Evolutionary conservation across 2,113 vertebrate species (phyloP).

Genomic region (Podarcis muralis): DNA sequence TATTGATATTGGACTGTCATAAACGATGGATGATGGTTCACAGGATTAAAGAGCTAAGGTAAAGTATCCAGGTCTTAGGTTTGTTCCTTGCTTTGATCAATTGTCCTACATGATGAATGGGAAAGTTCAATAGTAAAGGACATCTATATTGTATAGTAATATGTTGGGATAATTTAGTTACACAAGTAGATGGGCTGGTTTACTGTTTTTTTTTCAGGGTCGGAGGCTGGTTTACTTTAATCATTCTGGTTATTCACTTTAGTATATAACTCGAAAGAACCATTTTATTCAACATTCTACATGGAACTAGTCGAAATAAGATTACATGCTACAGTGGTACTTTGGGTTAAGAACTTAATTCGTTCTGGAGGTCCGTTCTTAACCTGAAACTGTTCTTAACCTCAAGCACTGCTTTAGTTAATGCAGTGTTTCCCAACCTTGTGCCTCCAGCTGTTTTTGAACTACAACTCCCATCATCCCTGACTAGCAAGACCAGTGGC

Average conservation of each 20-base stretch:
- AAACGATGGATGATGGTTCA: conserved; percentile 46
- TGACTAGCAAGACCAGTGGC: no score
- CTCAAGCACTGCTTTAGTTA: no score
- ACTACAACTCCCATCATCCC: no score
- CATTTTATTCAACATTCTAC: not conserved
- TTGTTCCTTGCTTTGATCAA: conserved; percentile 60
- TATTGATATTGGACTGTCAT: conserved; percentile 64
- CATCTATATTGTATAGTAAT: conserved; percentile 27
- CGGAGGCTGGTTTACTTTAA: not conserved
- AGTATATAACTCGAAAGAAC: not conserved
- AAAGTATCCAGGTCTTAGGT: conserved; percentile 23
- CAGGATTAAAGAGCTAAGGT: conserved; percentile 50
- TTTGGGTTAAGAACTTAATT: no score
- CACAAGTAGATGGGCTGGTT: conserved; percentile 23
- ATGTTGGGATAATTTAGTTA: not conserved
- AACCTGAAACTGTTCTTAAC: no score
- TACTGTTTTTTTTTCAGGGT: not conserved
- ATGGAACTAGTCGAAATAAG: not conserved
- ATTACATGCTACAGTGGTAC: not conserved
- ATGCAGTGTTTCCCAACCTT: no score
- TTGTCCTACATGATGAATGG: conserved; percentile 4
- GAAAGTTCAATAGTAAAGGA: conserved; percentile 45
- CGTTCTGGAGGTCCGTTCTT: no score
- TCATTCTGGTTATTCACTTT: not conserved
- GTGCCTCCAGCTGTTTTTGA: no score